Conservation (phyloP, 1,140 invertebrate species). For the Bombyx mori region DNA sequence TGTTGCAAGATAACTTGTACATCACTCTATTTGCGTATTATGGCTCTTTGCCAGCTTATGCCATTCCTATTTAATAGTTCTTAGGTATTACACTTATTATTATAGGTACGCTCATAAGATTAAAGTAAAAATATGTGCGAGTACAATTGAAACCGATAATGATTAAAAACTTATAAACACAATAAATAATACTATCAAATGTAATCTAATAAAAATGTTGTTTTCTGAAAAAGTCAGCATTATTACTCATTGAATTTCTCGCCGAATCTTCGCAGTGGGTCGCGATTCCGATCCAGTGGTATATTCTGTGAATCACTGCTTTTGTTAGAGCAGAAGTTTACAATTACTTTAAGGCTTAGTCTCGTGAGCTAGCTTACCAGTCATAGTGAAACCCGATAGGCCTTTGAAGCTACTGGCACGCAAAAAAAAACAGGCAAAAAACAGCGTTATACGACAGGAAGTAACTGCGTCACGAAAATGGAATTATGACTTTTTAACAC, state of each 20-base stretch:
- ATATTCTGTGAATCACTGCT: background rate
- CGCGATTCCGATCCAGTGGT: too few species aligned
- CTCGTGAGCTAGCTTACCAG: too few species aligned
- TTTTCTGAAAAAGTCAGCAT: background rate
- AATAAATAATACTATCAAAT: background rate
- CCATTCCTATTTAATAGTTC: background rate
- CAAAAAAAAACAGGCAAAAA: too few species aligned
- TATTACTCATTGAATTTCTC: background rate
- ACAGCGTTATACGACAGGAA: too few species aligned
- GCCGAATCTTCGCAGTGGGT: background rate
- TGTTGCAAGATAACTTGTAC: too few species aligned
- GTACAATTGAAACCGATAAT: background rate
- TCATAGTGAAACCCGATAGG: too few species aligned
- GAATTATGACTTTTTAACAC: too few species aligned
- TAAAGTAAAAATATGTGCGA: background rate
- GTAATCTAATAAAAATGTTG: background rate
- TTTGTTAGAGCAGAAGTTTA: too few species aligned
- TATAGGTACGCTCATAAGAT: background rate
- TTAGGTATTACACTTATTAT: background rate
- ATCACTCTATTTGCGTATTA: constrained; percentile 9
- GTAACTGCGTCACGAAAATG: too few species aligned
- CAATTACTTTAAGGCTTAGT: too few species aligned
- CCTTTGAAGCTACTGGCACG: too few species aligned
- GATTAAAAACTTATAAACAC: background rate
- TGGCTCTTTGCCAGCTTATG: constrained; percentile 16